phyloP scores from a whole-genome alignment of 1,140 invertebrate genomes.

The Probaryconus sp. region DNA sequence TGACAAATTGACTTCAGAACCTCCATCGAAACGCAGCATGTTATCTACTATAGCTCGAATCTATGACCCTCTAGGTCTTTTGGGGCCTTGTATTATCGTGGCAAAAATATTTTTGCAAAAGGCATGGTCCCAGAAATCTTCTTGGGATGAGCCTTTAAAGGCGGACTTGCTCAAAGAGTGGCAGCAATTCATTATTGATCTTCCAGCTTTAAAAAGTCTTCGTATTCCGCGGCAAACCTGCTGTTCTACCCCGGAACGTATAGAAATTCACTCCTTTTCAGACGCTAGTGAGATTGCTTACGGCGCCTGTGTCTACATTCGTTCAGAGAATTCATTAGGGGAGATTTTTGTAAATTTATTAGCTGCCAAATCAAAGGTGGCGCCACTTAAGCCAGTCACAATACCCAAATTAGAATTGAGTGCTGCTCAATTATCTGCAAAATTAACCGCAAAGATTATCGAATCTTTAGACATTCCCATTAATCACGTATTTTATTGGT shows the following conservation, averaged over 20 bases:
- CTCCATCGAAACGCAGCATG: slow-evolving; percentile 14
- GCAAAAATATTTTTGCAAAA: slow-evolving; percentile 41
- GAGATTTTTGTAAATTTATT: neutral
- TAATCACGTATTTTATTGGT: slow-evolving; percentile 11
- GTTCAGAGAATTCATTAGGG: neutral
- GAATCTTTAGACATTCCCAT: neutral
- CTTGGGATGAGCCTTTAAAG: slow-evolving; percentile 31
- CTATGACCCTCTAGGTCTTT: slow-evolving; percentile 40
- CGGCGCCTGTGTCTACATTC: slow-evolving; percentile 38
- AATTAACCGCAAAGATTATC: neutral
- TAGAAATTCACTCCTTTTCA: slow-evolving; percentile 51
- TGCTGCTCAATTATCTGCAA: slow-evolving; percentile 61
- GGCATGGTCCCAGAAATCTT: slow-evolving; percentile 18
- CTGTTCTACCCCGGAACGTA: neutral
- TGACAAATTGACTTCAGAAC: neutral
- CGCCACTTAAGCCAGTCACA: slow-evolving; percentile 66
- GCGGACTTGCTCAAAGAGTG: neutral
- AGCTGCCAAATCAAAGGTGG: slow-evolving; percentile 8
- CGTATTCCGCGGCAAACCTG: neutral
- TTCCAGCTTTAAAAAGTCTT: neutral
- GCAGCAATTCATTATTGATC: neutral
- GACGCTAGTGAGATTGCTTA: slow-evolving; percentile 52
- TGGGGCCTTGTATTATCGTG: slow-evolving; percentile 19
- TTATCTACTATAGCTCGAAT: slow-evolving; percentile 31
- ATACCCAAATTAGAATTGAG: slow-evolving; percentile 77